Conservation (phyloP, 2,797 vertebrate species). For the Aulostomus chinensis region DNA sequence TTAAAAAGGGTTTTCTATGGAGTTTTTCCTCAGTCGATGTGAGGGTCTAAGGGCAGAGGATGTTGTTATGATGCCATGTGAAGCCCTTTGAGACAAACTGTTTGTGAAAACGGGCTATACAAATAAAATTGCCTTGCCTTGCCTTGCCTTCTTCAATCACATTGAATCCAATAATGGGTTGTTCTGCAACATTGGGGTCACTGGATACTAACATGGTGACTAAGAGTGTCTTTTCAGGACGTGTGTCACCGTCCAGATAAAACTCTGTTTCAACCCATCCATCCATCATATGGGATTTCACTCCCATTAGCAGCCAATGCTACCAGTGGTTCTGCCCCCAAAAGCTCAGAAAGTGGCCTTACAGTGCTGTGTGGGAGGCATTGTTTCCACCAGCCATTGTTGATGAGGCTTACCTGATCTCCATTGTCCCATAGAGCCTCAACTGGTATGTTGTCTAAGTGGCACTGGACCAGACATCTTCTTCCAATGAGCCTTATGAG, state of each 20-base stretch:
- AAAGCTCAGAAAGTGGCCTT: background rate
- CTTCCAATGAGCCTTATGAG: slow-evolving; percentile 9
- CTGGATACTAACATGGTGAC: slow-evolving; percentile 4
- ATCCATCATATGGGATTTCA: slow-evolving; percentile 10
- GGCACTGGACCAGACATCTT: slow-evolving; percentile 1
- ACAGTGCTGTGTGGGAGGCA: slow-evolving; percentile 1
- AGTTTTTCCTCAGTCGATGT: no score
- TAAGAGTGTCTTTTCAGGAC: background rate
- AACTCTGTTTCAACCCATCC: slow-evolving; percentile 17
- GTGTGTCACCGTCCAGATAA: background rate
- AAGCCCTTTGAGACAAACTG: no score
- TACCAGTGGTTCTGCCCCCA: background rate
- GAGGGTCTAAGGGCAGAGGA: no score
- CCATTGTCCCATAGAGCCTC: slow-evolving; percentile 1
- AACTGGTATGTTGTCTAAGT: background rate
- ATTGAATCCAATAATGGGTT: slow-evolving; percentile 11
- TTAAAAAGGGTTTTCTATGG: no score
- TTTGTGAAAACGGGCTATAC: no score
- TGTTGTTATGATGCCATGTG: no score
- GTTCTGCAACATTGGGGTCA: background rate
- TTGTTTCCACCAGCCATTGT: slow-evolving; percentile 5
- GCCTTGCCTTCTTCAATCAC: slow-evolving; percentile 14
- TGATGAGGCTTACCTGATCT: slow-evolving; percentile 6
- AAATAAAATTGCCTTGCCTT: no score
- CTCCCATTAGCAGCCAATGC: background rate